Conservation (phyloP, 2,797 vertebrate genomes). For the Sebastes taczanowskii region DNA sequence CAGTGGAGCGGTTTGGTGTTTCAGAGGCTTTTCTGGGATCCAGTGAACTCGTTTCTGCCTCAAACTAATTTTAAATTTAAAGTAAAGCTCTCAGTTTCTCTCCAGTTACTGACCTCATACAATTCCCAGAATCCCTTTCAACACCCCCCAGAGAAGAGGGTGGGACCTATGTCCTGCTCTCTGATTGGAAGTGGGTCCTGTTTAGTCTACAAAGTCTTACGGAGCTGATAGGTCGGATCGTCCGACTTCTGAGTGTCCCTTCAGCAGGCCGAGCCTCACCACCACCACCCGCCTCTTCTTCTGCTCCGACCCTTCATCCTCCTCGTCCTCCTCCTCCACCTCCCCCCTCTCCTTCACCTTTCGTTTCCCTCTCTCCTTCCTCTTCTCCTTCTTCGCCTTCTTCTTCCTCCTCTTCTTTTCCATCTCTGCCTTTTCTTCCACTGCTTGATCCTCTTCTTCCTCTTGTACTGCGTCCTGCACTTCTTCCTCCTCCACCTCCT, state of each 20-base stretch:
- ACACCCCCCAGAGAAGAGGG: not conserved
- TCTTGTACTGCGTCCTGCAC: constrained; percentile 28
- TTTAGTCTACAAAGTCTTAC: not conserved
- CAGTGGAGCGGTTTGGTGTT: not conserved
- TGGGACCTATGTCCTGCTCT: not conserved
- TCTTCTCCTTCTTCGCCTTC: constrained; percentile 54
- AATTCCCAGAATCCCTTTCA: constrained; percentile 36
- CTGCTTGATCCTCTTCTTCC: constrained; percentile 19
- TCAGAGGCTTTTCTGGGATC: not conserved
- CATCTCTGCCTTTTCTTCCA: constrained; percentile 22
- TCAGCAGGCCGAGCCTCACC: constrained; percentile 68
- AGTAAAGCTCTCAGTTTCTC: constrained; percentile 20
- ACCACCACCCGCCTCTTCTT: constrained; percentile 75
- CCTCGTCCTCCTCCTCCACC: not conserved
- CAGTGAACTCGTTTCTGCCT: not conserved
- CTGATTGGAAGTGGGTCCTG: not conserved
- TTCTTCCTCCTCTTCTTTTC: constrained; percentile 46
- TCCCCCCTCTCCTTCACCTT: constrained; percentile 23
- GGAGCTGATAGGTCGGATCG: constrained; percentile 66
- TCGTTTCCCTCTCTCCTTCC: constrained; percentile 50
- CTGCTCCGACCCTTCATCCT: constrained; percentile 37
- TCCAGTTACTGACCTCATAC: not conserved
- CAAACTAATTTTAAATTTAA: not conserved
- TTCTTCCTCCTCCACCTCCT: constrained; percentile 47
- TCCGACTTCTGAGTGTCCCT: constrained; percentile 70